phyloP scores from a whole-genome alignment of 2,797 vertebrate species.

The Platyrinchus mystaceus region DNA sequence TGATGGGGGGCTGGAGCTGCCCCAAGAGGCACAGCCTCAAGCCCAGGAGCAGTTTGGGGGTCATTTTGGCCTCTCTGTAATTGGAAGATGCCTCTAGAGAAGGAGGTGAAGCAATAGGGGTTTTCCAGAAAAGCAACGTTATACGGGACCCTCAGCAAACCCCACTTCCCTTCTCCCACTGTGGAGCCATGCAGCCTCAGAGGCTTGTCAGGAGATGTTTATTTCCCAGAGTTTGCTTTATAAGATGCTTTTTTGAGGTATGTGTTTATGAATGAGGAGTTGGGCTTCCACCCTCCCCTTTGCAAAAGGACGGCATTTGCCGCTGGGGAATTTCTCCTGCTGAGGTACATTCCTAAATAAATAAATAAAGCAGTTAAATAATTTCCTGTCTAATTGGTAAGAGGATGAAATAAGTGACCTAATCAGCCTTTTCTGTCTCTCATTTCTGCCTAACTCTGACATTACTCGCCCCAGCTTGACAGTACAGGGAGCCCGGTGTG shows the following conservation, averaged over 20 bases:
- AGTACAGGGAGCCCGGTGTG: background rate
- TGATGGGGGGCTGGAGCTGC: background rate
- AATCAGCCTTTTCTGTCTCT: constrained; percentile 36
- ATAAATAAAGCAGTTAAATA: constrained; percentile 67
- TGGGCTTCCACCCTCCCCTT: background rate
- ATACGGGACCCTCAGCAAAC: background rate
- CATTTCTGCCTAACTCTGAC: constrained; percentile 3
- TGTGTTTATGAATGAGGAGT: background rate
- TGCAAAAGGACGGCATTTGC: background rate
- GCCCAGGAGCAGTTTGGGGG: rapidly evolving
- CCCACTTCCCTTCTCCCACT: rapidly evolving
- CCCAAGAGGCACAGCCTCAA: background rate
- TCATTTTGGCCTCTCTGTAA: rapidly evolving
- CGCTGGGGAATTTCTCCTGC: constrained; percentile 19
- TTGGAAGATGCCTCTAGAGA: background rate
- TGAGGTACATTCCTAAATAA: constrained; percentile 59
- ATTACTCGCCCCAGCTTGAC: background rate
- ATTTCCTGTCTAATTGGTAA: constrained; percentile 60
- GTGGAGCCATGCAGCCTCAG: rapidly evolving
- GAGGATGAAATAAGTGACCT: constrained; percentile 51
- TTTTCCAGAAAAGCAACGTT: background rate
- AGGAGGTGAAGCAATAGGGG: background rate
- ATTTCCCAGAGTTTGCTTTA: background rate
- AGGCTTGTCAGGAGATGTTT: background rate
- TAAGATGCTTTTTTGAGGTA: background rate